Evolutionary conservation across 2,797 vertebrate species (phyloP).

Genomic region (Myotis vivesi): DNA sequence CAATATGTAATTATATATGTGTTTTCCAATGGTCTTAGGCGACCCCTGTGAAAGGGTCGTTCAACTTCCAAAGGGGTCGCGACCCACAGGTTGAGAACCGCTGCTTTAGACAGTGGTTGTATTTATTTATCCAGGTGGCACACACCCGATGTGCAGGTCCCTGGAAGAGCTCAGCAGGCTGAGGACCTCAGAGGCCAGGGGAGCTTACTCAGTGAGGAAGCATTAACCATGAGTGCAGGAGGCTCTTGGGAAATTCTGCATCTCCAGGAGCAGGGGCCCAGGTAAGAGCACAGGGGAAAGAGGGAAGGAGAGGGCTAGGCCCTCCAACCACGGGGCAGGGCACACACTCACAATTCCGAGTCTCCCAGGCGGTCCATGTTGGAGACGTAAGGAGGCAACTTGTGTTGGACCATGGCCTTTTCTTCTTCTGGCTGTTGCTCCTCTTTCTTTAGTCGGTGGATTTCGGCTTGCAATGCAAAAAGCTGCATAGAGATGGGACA

Average conservation of each 20-base stretch:
- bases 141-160: neutral
- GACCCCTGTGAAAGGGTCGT: too few species aligned
- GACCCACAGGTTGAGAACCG: too few species aligned
- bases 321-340: neutral
- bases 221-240: neutral
- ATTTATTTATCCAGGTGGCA: neutral
- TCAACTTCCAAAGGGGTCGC: too few species aligned
- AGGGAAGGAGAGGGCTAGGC: neutral
- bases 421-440: constrained; percentile 86
- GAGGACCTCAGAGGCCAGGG: neutral
- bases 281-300: neutral
- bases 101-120: accelerated
- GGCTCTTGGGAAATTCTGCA: neutral
- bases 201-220: neutral
- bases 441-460: constrained; percentile 86
- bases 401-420: constrained; percentile 90
- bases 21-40: too few species aligned
- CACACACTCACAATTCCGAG: constrained; percentile 95
- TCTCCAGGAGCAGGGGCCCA: neutral
- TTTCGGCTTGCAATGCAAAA: constrained; percentile 93
- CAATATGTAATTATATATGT: too few species aligned
- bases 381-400: constrained; percentile 93
- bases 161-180: neutral
- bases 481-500: constrained; percentile 83
- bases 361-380: constrained; percentile 98